Conservation (phyloP, 1,140 invertebrate genomes). For the Scaptomyza montana region DNA sequence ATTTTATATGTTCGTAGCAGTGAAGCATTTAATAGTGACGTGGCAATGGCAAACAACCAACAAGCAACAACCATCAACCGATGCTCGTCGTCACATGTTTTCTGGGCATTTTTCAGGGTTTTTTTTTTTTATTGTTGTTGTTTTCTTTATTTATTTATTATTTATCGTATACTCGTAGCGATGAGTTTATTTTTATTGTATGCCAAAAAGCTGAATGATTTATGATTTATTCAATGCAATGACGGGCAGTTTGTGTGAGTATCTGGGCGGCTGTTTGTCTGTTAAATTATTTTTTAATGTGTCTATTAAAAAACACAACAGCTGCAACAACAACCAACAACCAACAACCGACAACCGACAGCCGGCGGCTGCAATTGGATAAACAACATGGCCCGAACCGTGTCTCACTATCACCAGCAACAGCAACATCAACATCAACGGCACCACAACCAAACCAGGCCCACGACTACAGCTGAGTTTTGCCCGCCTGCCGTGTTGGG, state of each 20-base stretch:
- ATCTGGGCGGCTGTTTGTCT: conserved; percentile 47
- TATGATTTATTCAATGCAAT: conserved; percentile 77
- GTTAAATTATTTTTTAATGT: conserved; percentile 82
- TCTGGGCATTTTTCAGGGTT: conserved; percentile 44
- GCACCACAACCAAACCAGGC: conserved; percentile 5
- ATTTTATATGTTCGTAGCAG: conserved; percentile 7
- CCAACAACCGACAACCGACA: background rate
- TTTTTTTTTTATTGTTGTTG: background rate
- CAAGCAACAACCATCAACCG: conserved; percentile 19
- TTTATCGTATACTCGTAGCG: conserved; percentile 14
- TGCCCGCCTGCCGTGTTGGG: conserved; percentile 52
- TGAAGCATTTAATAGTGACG: conserved; percentile 72
- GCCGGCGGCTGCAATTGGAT: conserved; percentile 53
- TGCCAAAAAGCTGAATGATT: conserved; percentile 74
- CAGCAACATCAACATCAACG: no score
- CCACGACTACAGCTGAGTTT: conserved; percentile 24
- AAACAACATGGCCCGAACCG: conserved; percentile 28
- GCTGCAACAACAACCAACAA: conserved; percentile 51
- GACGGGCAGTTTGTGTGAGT: conserved; percentile 43
- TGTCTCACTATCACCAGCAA: background rate
- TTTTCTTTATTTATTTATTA: conserved; percentile 13
- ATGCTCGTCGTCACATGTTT: conserved; percentile 58
- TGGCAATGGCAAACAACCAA: conserved; percentile 32
- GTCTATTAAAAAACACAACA: conserved; percentile 80
- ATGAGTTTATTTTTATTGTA: conserved; percentile 54